phyloP scores from a whole-genome alignment of 2,888 invertebrate genomes.

The Galerucella pusilla region DNA sequence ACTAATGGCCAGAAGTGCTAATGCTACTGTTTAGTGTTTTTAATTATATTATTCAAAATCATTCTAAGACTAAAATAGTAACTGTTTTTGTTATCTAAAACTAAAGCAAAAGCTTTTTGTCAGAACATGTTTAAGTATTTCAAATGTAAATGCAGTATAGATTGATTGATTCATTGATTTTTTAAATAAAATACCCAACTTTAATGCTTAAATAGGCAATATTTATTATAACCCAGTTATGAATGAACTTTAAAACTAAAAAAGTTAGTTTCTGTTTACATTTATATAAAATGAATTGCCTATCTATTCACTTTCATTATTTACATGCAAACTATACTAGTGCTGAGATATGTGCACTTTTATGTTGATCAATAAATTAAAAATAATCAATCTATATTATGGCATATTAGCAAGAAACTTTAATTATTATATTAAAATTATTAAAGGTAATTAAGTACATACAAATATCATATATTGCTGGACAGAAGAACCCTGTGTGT shows the following conservation, averaged over 20 bases:
- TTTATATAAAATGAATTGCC: too few relatives aligned
- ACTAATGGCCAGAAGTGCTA: constrained; percentile 25
- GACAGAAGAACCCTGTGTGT: constrained; percentile 55
- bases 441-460: constrained; percentile 31
- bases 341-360: neutral
- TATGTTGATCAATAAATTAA: neutral
- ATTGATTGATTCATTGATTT: constrained; percentile 5
- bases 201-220: too few relatives aligned
- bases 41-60: constrained; percentile 7
- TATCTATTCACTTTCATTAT: too few relatives aligned
- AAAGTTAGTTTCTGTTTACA: too few relatives aligned
- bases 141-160: constrained; percentile 14
- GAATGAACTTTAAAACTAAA: too few relatives aligned
- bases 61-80: constrained; percentile 16
- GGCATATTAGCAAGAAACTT: constrained; percentile 25
- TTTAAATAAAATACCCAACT: neutral
- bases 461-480: constrained; percentile 51
- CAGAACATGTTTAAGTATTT: constrained; percentile 12
- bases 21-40: constrained; percentile 29
- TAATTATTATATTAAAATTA: constrained; percentile 9
- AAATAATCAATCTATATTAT: constrained; percentile 26
- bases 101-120: constrained; percentile 30
- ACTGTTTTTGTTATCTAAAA: constrained; percentile 27
- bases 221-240: too few relatives aligned
- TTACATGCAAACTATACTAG: neutral